Evolutionary conservation across 2,113 vertebrate species (phyloP).

Genomic region (Dromaius novaehollandiae): DNA sequence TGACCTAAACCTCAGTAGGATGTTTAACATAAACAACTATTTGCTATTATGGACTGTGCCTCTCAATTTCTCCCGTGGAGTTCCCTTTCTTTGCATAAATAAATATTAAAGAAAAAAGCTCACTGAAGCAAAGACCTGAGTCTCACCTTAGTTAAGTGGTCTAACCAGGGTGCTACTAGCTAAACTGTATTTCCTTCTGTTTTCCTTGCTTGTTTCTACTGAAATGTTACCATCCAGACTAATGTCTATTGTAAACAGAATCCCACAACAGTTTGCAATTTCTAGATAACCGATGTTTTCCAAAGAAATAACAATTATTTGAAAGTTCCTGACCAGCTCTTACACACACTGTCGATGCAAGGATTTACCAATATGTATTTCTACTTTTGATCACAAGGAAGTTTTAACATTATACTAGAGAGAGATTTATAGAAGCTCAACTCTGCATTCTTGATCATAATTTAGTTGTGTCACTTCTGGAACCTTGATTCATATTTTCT

Average conservation of each 20-base stretch:
- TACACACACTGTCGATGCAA: neutral
- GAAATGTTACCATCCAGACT: neutral
- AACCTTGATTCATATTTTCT: neutral
- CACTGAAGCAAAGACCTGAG: neutral
- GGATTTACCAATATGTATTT: neutral
- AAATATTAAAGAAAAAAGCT: neutral
- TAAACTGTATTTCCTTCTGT: neutral
- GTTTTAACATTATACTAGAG: neutral
- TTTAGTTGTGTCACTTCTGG: neutral
- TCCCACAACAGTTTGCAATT: neutral
- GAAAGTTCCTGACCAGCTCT: neutral
- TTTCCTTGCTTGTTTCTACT: neutral
- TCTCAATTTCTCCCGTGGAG: neutral
- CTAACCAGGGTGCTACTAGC: neutral
- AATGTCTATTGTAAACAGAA: neutral
- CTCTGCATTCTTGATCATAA: neutral
- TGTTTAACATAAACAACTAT: neutral
- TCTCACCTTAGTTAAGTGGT: neutral
- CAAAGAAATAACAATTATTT: neutral
- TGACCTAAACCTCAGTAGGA: neutral
- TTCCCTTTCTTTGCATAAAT: neutral
- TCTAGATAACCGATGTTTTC: neutral
- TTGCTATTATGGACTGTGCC: neutral
- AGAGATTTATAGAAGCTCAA: neutral
- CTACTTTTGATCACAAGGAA: neutral